Conservation (phyloP, 1,140 invertebrate species). For the Hormaphis cornu region DNA sequence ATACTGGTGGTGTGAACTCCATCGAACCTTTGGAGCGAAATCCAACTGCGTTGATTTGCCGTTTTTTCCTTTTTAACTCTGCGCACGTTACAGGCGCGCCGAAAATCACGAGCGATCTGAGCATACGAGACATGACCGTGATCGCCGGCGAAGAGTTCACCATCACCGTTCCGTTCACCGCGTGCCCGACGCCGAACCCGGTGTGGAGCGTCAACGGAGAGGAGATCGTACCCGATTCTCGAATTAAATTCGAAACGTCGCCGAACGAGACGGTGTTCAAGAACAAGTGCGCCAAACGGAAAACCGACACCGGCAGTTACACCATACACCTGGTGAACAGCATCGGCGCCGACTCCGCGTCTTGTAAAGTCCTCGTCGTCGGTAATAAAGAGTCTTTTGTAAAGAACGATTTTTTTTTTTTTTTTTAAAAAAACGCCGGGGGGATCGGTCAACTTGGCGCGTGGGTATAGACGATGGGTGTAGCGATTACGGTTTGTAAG, state of each 20-base stretch:
- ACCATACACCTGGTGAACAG: constrained; percentile 79
- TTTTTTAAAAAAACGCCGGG: too few relatives aligned
- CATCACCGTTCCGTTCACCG: constrained; percentile 85
- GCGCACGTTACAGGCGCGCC: constrained; percentile 67
- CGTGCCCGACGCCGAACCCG: constrained; percentile 78
- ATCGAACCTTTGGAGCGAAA: too few relatives aligned
- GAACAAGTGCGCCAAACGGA: constrained; percentile 77
- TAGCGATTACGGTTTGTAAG: too few relatives aligned
- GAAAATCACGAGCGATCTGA: constrained; percentile 85
- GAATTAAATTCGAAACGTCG: constrained; percentile 78
- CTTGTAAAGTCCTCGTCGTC: constrained; percentile 72
- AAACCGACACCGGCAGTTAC: constrained; percentile 80
- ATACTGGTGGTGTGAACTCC: too few relatives aligned
- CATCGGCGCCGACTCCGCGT: constrained; percentile 78
- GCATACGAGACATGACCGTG: constrained; percentile 86
- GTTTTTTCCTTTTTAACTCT: too few relatives aligned
- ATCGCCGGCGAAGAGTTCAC: constrained; percentile 92
- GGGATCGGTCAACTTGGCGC: too few relatives aligned
- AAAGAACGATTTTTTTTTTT: background rate
- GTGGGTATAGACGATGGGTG: too few relatives aligned
- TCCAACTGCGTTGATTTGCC: too few relatives aligned
- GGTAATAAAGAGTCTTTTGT: constrained; percentile 45
- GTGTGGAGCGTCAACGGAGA: constrained; percentile 80
- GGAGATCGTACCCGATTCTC: constrained; percentile 67
- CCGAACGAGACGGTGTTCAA: constrained; percentile 70